Conservation (phyloP, 2,113 vertebrate genomes). For the Hippocampus zosterae region DNA sequence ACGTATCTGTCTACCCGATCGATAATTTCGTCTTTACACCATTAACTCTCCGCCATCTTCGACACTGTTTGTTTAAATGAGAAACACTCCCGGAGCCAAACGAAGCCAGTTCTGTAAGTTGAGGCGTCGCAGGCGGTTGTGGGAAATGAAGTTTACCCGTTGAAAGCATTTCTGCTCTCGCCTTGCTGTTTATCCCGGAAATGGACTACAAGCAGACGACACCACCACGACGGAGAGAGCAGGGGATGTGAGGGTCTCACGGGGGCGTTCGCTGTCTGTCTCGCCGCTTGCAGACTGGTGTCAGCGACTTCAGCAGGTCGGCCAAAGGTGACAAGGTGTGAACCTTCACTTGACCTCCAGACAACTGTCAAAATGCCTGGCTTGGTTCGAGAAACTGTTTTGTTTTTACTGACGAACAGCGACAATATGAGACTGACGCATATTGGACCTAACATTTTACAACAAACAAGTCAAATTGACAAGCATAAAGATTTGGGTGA, state of each 20-base stretch:
- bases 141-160: constrained; percentile 59
- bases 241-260: constrained; percentile 9
- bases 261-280: constrained; percentile 43
- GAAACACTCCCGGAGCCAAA: constrained; percentile 74
- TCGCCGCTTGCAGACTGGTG: constrained; percentile 57
- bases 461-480: not conserved
- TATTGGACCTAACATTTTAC: not conserved
- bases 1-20: constrained; percentile 42
- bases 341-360: constrained; percentile 12
- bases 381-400: not conserved
- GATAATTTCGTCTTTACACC: constrained; percentile 70
- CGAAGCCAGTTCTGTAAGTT: constrained; percentile 74
- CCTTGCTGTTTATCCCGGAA: constrained; percentile 8
- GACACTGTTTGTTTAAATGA: constrained; percentile 80
- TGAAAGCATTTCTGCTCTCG: not conserved
- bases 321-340: constrained; percentile 39
- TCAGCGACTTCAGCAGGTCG: constrained; percentile 39
- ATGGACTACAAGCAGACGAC: constrained; percentile 68
- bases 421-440: not conserved
- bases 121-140: constrained; percentile 50
- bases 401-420: not conserved
- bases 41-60: constrained; percentile 81
- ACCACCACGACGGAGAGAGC: constrained; percentile 31
- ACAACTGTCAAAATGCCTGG: not conserved
- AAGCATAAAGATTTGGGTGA: too few relatives aligned